Percentiles rank a stretch among this genome's conserved stretches.
phyloP scores from a whole-genome alignment of 92 coral and sea anemone species.

The Pocillopora grandis region DNA sequence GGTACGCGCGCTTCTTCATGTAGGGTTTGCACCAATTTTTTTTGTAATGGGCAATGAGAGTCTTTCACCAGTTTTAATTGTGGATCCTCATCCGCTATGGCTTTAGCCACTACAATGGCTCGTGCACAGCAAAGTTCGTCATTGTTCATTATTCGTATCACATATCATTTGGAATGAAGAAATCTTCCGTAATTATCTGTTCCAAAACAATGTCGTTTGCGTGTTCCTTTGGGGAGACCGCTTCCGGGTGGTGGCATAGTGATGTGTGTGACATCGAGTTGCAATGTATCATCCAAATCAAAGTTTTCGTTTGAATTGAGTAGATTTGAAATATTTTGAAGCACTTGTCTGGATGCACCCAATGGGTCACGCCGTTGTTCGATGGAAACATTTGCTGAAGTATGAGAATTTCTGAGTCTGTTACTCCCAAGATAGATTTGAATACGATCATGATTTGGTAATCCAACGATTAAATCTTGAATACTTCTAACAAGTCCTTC shows the following conservation, averaged over 20 bases:
- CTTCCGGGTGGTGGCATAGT: no score
- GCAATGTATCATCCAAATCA: background rate
- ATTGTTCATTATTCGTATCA: constrained; percentile 41
- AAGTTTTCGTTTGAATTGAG: background rate
- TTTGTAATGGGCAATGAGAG: background rate
- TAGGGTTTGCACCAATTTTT: constrained; percentile 15
- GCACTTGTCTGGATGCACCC: background rate
- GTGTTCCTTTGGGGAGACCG: no score
- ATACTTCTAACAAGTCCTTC: background rate
- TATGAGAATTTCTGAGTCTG: background rate
- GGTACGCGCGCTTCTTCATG: constrained; percentile 10
- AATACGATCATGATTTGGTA: background rate
- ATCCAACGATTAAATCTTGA: no score
- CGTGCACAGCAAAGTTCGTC: constrained; percentile 51
- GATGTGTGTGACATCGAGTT: no score
- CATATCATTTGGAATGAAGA: background rate
- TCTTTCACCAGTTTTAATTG: background rate
- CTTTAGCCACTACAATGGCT: constrained; percentile 50
- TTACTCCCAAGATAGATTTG: background rate
- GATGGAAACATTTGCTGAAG: background rate
- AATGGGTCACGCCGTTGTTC: background rate
- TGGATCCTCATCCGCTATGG: constrained; percentile 30
- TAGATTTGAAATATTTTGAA: no score
- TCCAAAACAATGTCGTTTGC: no score
- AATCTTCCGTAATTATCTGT: no score